A percentile compares a stretch with the other conserved stretches of the same genome.
Evolutionary conservation across 1,140 invertebrate species (phyloP).

Genomic region (Wiebesia pumilae): DNA sequence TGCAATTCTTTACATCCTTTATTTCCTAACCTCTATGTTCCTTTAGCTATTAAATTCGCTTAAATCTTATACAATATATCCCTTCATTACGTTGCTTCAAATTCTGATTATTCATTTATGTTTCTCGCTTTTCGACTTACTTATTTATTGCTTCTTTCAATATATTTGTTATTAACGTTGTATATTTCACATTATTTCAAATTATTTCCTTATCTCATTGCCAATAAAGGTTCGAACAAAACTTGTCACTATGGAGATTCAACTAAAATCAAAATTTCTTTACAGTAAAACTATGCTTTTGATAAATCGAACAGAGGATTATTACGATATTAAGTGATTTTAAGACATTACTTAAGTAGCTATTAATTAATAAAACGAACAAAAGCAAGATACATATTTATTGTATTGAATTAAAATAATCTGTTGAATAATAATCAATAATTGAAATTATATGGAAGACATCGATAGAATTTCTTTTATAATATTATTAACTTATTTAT

Average conservation of each 20-base stretch:
- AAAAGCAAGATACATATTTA: no score
- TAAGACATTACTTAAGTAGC: no score
- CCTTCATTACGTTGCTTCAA: background rate
- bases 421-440: background rate
- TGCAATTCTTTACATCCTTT: slow-evolving; percentile 17
- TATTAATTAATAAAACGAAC: no score
- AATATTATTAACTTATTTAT: background rate
- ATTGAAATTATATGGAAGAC: background rate
- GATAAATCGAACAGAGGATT: no score
- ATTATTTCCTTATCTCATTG: background rate
- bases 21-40: background rate
- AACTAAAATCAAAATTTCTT: no score
- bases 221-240: background rate
- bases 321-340: no score
- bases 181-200: background rate
- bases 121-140: background rate
- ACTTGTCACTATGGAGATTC: no score
- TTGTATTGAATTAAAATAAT: no score
- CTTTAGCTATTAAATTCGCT: background rate
- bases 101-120: background rate
- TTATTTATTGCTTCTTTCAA: background rate
- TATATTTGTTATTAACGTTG: background rate
- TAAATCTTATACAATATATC: background rate
- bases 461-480: background rate
- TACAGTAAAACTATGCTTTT: no score